Conservation (phyloP, 92 coral and sea anemone species). For the Porites divaricata region DNA sequence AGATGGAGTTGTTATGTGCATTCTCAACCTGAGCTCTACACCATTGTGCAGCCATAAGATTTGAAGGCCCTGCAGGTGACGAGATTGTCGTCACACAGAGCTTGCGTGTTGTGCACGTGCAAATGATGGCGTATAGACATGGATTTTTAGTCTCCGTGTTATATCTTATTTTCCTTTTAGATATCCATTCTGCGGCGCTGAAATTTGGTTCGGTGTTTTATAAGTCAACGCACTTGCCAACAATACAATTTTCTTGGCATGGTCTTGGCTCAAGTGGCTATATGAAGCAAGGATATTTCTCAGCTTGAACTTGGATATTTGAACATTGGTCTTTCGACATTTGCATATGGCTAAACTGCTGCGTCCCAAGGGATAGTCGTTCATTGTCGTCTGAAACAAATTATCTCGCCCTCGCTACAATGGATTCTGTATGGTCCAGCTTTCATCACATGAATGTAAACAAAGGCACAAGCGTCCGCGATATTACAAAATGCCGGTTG, state of each 20-base stretch:
- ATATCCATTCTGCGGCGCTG: constrained; percentile 26
- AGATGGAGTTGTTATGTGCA: too few species aligned
- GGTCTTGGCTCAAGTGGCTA: constrained; percentile 32
- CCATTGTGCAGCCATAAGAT: too few species aligned
- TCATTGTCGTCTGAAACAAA: constrained; percentile 30
- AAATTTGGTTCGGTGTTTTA: constrained; percentile 7
- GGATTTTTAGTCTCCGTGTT: constrained; percentile 11
- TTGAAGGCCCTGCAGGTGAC: too few species aligned
- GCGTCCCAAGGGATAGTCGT: constrained; percentile 23
- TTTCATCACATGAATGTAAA: constrained; percentile 37
- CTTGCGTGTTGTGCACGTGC: too few species aligned
- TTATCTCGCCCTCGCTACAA: constrained; percentile 26
- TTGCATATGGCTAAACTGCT: constrained; percentile 31
- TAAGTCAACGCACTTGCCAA: constrained; percentile 22
- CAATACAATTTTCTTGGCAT: constrained; percentile 22
- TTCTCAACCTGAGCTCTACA: too few species aligned
- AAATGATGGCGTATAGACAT: neutral
- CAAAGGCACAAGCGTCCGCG: constrained; percentile 25
- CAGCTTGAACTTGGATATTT: constrained; percentile 37
- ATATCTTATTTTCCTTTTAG: constrained; percentile 12
- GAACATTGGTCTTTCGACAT: constrained; percentile 39
- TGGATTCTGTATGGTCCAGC: constrained; percentile 35
- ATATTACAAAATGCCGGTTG: constrained; percentile 41
- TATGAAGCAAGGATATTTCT: constrained; percentile 34
- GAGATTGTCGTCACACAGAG: too few species aligned